These are phyloP conservation scores for Cryptotermes secundus DNA, from an alignment of 1,140 invertebrate genomes.

Conservation along the genomic window DNA sequence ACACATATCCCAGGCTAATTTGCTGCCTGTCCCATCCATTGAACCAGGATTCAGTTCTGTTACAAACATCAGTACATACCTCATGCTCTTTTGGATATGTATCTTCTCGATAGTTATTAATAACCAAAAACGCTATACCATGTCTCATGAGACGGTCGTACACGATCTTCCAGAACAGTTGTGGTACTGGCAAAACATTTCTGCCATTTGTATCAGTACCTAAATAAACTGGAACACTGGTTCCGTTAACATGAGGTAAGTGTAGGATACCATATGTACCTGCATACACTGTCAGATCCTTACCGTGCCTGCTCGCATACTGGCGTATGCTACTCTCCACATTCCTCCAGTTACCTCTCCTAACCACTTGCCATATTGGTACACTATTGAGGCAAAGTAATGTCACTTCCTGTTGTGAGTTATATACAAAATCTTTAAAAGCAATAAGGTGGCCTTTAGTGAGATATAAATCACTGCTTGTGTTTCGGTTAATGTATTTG, in stretches of 20 bases:
- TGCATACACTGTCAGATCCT: neutral
- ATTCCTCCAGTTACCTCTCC: neutral
- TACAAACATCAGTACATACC: neutral
- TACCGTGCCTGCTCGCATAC: neutral
- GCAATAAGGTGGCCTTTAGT: neutral
- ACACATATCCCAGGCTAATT: neutral
- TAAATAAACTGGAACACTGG: neutral
- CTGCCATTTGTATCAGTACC: neutral
- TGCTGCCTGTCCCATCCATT: neutral
- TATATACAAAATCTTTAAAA: neutral
- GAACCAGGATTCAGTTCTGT: neutral
- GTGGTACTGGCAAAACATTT: neutral
- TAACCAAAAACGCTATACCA: neutral
- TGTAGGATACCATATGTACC: neutral
- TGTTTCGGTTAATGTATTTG: neutral
- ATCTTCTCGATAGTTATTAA: neutral
- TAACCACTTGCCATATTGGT: neutral
- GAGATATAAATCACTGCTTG: neutral
- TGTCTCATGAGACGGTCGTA: conserved; percentile 1
- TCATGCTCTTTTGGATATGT: neutral
- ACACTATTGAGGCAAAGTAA: neutral
- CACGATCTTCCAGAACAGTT: neutral
- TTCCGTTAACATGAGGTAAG: neutral
- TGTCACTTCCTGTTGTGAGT: neutral
- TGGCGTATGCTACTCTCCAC: neutral